These are phyloP conservation scores for Todus mexicanus DNA, from an alignment of 2,797 vertebrate genomes.

Conservation along the genomic window DNA sequence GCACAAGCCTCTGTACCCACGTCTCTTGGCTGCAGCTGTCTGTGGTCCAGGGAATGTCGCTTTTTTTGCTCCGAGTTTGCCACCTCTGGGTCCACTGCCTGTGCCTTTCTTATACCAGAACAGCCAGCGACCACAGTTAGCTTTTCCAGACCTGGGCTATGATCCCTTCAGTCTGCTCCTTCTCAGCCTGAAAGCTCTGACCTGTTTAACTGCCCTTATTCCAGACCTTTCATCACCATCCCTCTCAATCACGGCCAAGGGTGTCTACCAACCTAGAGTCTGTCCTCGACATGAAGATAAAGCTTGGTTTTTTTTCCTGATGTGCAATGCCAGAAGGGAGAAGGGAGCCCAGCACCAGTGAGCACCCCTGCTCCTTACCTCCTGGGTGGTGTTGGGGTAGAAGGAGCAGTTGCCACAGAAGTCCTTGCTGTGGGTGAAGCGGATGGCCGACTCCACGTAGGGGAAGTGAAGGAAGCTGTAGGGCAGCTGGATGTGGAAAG, in stretches of 20 bases:
- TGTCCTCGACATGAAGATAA: background rate
- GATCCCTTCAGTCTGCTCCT: background rate
- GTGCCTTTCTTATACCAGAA: background rate
- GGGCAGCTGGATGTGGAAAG: slow-evolving; percentile 87
- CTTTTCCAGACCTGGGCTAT: background rate
- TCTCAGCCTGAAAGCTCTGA: slow-evolving; percentile 6
- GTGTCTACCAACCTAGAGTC: background rate
- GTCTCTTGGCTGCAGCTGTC: background rate
- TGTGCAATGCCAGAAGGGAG: background rate
- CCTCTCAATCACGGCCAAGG: background rate
- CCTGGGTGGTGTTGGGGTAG: slow-evolving; percentile 42
- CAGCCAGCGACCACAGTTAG: background rate
- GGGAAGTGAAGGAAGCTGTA: slow-evolving; percentile 83
- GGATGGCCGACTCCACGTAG: slow-evolving; percentile 85
- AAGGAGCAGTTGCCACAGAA: slow-evolving; percentile 84
- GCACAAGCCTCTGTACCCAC: background rate
- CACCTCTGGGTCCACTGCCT: background rate
- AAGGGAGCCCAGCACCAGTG: fast-evolving
- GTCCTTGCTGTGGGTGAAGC: slow-evolving; percentile 76
- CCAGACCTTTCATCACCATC: background rate
- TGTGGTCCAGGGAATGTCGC: background rate
- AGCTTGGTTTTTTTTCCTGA: background rate
- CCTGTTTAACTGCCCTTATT: slow-evolving; percentile 22
- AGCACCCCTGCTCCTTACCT: slow-evolving; percentile 34
- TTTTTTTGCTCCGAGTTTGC: background rate